phyloP scores from a whole-genome alignment of 2,113 vertebrate genomes.

The Dunckerocampus dactyliophorus region DNA sequence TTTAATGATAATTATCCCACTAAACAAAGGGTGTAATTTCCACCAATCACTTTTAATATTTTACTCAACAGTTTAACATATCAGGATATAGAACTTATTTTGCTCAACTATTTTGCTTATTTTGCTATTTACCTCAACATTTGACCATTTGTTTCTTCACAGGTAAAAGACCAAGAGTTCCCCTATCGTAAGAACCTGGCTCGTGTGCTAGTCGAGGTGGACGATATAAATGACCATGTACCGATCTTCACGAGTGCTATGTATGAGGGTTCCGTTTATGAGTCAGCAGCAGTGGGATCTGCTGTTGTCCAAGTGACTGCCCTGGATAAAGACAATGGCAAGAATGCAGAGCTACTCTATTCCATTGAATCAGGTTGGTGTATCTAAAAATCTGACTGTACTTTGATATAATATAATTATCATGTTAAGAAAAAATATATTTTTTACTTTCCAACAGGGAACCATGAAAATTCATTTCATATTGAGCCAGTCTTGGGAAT shows the following conservation, averaged over 20 bases:
- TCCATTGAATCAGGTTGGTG: conserved; percentile 88
- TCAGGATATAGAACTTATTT: too few species aligned
- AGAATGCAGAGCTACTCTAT: conserved; percentile 89
- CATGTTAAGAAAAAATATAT: not conserved
- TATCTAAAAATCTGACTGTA: not conserved
- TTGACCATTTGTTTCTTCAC: conserved; percentile 10
- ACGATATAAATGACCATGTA: conserved; percentile 92
- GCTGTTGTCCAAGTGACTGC: conserved; percentile 91
- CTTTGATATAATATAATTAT: not conserved
- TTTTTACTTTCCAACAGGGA: conserved; percentile 74
- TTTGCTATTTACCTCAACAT: not conserved
- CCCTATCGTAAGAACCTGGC: conserved; percentile 90
- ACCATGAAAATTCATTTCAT: conserved; percentile 86
- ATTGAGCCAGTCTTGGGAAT: conserved; percentile 92
- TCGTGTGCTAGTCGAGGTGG: conserved; percentile 87
- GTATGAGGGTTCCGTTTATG: conserved; percentile 90
- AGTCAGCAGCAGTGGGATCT: conserved; percentile 93
- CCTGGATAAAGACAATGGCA: conserved; percentile 94
- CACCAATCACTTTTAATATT: too few species aligned
- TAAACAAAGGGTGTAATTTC: too few species aligned
- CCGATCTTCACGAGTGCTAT: conserved; percentile 88
- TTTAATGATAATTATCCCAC: too few species aligned
- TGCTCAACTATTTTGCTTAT: too few species aligned
- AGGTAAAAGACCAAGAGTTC: conserved; percentile 98
- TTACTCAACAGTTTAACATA: too few species aligned